Evolutionary conservation across 2,113 vertebrate genomes (phyloP).

Genomic region (Charina bottae): DNA sequence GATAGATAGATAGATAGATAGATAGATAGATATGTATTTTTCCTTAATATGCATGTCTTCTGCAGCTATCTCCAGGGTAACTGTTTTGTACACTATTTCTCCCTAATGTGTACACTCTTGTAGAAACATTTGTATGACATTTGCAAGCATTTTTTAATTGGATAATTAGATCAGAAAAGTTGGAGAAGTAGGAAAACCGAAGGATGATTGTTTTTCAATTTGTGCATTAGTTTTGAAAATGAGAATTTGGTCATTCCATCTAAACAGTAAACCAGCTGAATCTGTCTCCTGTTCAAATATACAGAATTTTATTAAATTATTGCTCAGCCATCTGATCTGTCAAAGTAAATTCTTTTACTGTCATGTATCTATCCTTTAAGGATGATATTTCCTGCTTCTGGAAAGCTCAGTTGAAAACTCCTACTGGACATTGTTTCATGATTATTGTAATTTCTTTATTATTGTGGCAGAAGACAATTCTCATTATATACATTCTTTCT

Average conservation of each 20-base stretch:
- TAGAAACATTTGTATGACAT: neutral
- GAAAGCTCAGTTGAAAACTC: neutral
- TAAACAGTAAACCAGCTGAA: neutral
- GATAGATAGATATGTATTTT: too few relatives aligned
- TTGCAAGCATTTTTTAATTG: neutral
- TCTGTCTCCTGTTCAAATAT: neutral
- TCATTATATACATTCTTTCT: neutral
- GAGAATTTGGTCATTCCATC: neutral
- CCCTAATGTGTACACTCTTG: neutral
- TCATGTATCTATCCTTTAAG: neutral
- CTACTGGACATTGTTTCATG: neutral
- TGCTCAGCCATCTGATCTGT: neutral
- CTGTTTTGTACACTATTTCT: neutral
- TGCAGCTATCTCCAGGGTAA: neutral
- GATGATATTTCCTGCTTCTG: neutral
- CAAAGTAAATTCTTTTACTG: neutral
- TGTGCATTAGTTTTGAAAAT: neutral
- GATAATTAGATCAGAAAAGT: neutral
- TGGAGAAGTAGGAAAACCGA: neutral
- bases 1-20: too few relatives aligned
- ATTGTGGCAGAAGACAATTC: neutral
- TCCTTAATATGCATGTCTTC: neutral
- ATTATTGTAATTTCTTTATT: too few relatives aligned
- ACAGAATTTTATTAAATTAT: neutral
- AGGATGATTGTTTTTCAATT: neutral